phyloP scores from a whole-genome alignment of 2,113 vertebrate species.

The Centropus unirufus region DNA sequence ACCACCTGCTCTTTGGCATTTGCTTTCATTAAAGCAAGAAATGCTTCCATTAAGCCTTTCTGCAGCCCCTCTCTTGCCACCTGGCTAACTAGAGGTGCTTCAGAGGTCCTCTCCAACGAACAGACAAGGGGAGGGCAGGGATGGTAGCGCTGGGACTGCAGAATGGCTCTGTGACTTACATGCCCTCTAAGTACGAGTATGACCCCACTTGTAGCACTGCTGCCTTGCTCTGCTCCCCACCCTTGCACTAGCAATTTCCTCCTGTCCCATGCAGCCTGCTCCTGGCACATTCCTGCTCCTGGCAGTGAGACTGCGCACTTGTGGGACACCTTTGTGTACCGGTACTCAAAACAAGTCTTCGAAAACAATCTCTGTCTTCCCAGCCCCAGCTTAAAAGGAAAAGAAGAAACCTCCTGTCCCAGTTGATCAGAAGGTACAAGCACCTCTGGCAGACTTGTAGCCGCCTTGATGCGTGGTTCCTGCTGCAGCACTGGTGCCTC shows the following conservation, averaged over 20 bases:
- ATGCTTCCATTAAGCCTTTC: neutral
- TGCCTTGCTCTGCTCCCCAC: neutral
- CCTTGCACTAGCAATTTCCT: neutral
- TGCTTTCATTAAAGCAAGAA: neutral
- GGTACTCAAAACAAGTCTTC: neutral
- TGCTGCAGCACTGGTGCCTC: accelerated
- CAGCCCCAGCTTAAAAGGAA: neutral
- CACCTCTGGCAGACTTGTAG: neutral
- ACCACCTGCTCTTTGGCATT: neutral
- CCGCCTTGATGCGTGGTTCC: accelerated
- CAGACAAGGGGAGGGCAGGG: neutral
- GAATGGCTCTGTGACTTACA: neutral
- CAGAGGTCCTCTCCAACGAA: neutral
- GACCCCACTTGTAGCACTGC: neutral
- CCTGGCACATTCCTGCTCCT: neutral
- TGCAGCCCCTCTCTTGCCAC: neutral
- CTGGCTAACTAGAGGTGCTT: neutral
- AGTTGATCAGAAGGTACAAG: accelerated
- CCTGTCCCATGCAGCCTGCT: neutral
- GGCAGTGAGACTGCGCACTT: accelerated
- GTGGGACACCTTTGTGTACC: neutral
- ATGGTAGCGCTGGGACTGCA: neutral
- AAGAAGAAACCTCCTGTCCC: neutral
- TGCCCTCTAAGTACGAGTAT: neutral
- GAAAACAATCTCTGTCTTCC: neutral